Evolutionary conservation across 2,113 vertebrate species (phyloP).

Genomic region (Melanostigma gelatinosum): DNA sequence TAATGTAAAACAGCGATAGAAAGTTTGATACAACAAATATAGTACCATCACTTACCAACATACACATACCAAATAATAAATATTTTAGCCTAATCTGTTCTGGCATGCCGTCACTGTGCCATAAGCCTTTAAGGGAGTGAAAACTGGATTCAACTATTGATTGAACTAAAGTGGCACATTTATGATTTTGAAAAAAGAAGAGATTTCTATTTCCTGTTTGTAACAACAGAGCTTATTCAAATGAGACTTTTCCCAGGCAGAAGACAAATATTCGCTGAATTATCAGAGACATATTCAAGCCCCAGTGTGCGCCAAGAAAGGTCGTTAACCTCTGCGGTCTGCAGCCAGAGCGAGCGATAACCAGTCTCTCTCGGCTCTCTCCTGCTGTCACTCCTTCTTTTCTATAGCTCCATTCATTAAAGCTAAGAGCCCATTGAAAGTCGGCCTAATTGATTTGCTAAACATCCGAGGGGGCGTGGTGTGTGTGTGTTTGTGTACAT

Average conservation of each 20-base stretch:
- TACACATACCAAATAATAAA: not conserved
- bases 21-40: not conserved
- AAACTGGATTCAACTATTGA: not conserved
- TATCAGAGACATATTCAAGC: conserved; percentile 37
- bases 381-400: conserved; percentile 43
- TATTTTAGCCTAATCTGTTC: not conserved
- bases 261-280: conserved; percentile 29
- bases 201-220: conserved; percentile 17
- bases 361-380: conserved; percentile 12
- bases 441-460: conserved; percentile 67
- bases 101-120: not conserved
- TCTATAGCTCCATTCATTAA: conserved; percentile 69
- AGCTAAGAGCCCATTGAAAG: conserved; percentile 59
- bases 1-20: no score
- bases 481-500: conserved; percentile 23
- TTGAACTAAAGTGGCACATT: not conserved
- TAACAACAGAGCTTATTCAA: conserved; percentile 8
- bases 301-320: conserved; percentile 27
- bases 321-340: conserved; percentile 41
- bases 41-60: no score
- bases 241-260: conserved; percentile 30
- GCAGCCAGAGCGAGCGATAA: conserved; percentile 30
- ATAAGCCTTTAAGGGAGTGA: not conserved
- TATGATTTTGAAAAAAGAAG: not conserved
- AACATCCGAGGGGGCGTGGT: conserved; percentile 59